Percentiles rank a stretch among this genome's conserved stretches.
Evolutionary conservation across 2,113 vertebrate species (phyloP).

Genomic region (Tachycineta bicolor): DNA sequence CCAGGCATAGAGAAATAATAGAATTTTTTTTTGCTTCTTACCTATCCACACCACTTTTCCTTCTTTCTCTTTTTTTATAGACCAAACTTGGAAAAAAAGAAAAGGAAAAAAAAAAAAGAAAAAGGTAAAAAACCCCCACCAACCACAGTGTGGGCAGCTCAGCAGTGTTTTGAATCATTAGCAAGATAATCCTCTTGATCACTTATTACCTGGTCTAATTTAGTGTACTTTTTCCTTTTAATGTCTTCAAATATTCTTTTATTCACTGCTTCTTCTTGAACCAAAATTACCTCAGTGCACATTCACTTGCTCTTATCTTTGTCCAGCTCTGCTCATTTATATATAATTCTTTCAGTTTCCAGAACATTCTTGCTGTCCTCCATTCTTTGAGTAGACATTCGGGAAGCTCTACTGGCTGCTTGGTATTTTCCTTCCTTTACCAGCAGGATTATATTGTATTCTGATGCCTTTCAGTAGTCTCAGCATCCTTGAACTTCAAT

Average conservation of each 20-base stretch:
- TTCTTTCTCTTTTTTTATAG: neutral
- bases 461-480: neutral
- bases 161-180: neutral
- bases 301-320: neutral
- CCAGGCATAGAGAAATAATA: neutral
- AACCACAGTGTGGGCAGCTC: neutral
- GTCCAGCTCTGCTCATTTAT: neutral
- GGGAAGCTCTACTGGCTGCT: neutral
- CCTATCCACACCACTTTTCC: neutral
- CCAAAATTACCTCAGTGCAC: neutral
- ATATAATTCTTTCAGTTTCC: neutral
- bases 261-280: neutral
- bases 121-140: neutral
- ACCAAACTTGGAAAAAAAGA: neutral
- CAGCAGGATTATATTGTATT: neutral
- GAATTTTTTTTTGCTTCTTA: neutral
- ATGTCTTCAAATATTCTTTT: neutral
- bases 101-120: too few species aligned
- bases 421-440: slow-evolving; percentile 17
- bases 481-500: neutral
- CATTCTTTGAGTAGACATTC: neutral
- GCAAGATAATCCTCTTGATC: neutral
- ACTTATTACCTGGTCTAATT: neutral
- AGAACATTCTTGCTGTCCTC: neutral
- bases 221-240: neutral